Evolutionary conservation across 2,113 vertebrate species (phyloP).

Genomic region (Carollia perspicillata): DNA sequence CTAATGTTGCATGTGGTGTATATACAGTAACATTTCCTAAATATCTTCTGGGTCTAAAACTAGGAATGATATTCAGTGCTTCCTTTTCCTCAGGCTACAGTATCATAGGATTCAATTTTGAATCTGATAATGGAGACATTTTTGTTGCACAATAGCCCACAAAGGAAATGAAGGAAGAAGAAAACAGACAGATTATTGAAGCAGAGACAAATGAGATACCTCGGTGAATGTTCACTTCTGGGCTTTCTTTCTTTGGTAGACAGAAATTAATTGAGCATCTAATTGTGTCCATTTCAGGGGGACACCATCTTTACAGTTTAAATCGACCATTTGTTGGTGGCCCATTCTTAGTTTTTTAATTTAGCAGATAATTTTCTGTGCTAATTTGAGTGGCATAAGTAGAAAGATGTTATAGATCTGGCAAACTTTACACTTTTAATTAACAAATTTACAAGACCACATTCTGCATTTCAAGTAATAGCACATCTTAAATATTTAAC

Average conservation of each 20-base stretch:
- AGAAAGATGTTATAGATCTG: slow-evolving; percentile 6
- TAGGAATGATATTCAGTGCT: slow-evolving; percentile 68
- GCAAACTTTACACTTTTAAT: slow-evolving; percentile 22
- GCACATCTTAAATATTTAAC: slow-evolving; percentile 30
- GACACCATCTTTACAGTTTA: slow-evolving; percentile 21
- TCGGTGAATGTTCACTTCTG: not conserved
- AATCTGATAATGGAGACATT: slow-evolving; percentile 67
- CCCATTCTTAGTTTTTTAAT: slow-evolving; percentile 26
- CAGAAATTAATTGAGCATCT: slow-evolving; percentile 66
- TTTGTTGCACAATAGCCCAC: slow-evolving; percentile 64
- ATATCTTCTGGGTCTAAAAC: slow-evolving; percentile 61
- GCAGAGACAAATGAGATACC: slow-evolving; percentile 39
- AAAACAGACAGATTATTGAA: slow-evolving; percentile 60
- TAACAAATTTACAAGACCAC: not conserved
- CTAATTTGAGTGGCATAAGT: slow-evolving; percentile 15
- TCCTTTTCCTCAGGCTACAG: slow-evolving; percentile 72
- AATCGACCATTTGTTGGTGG: slow-evolving; percentile 26
- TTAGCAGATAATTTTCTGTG: slow-evolving; percentile 4
- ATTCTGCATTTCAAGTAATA: slow-evolving; percentile 18
- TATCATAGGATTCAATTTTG: slow-evolving; percentile 75
- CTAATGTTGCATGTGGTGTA: slow-evolving; percentile 60
- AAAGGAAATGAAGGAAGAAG: slow-evolving; percentile 67
- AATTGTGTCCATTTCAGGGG: slow-evolving; percentile 49
- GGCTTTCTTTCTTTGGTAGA: slow-evolving; percentile 18
- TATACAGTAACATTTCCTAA: slow-evolving; percentile 68